Base-by-base conservation (phyloP, 1,140 invertebrate genomes). In the Conus betulinus region DNA sequence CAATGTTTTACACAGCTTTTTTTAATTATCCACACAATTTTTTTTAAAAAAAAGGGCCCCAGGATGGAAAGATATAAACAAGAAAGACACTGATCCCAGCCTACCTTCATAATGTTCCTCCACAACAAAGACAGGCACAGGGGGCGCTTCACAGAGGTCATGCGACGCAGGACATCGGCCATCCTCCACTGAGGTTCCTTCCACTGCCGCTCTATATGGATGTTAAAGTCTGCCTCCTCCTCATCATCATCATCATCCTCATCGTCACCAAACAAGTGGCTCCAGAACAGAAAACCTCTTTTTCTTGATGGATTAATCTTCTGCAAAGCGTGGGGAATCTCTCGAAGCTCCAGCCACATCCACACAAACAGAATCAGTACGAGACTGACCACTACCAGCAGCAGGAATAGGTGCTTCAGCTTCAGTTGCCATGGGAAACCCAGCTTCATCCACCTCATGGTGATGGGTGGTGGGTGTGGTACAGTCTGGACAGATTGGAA, bases 81-180 rank as follows among this genome's bases (percentile, higher is more conserved):
- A 39, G 39, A 39, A 39, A 39, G 39, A 39, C 39, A 39, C 39
- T 39, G 39, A 39, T 39, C 39, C 39, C 39, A 39, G 39, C 39
- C 39, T 23, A 85, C 84, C 84, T 71, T 85, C 84, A 74, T 74
- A 52, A 74, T 79, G 74, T 85, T 92, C 91, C 53, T 92, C 91
- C 51, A 92, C 90, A 0, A 92, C 55, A 63, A 89, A 87, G 15
- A 90, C 85, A 25, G 89, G 89, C 17, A 86, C 5, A 82, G 25
- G 17, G 25, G 84, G 11, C 51, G 23, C 11, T 52, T 53, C 51
- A 15, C 39, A 39, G 51, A 10, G 51, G 15, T n/a, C 7, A 74
- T 7, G 17, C 11, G 63, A 5, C 71, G 84, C 84, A 85, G 20
- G 74, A 85, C 63, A 11, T 85, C 84, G 4, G 84, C 84, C 8